A percentile compares a stretch with the other conserved stretches of the same genome.
Evolutionary conservation across 1,140 invertebrate species (phyloP).

Genomic region (Drosophila subpulchrella): DNA sequence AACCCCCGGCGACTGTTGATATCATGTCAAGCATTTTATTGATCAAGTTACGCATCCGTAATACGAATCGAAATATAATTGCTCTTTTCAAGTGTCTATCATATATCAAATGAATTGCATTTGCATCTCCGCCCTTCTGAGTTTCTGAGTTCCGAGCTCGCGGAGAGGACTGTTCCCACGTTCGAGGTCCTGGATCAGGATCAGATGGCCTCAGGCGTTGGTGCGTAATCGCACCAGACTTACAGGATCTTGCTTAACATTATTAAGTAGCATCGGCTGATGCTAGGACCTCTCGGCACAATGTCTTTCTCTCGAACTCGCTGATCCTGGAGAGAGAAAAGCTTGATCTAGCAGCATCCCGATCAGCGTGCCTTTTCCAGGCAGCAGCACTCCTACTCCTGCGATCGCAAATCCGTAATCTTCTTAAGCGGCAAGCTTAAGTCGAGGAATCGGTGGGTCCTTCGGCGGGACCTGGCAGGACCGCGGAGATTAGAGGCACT

Average conservation of each 20-base stretch:
- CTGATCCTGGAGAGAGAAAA: slow-evolving; percentile 47
- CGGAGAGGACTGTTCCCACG: slow-evolving; percentile 53
- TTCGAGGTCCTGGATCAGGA: slow-evolving; percentile 31
- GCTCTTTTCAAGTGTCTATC: slow-evolving; percentile 76
- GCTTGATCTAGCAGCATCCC: slow-evolving; percentile 58
- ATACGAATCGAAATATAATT: slow-evolving; percentile 82
- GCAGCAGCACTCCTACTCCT: slow-evolving; percentile 21
- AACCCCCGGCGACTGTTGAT: slow-evolving; percentile 48
- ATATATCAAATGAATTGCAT: slow-evolving; percentile 65
- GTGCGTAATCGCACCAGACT: slow-evolving; percentile 77
- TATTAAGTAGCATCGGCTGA: slow-evolving; percentile 33
- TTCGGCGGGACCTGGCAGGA: slow-evolving; percentile 19
- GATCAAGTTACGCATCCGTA: slow-evolving; percentile 82
- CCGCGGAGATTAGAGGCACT: slow-evolving; percentile 52
- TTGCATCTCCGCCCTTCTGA: slow-evolving; percentile 27
- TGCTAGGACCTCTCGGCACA: slow-evolving; percentile 48
- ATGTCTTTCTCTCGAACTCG: slow-evolving; percentile 62
- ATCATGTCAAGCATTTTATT: slow-evolving; percentile 82
- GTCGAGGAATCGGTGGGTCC: slow-evolving; percentile 22
- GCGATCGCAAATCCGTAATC: slow-evolving; percentile 46
- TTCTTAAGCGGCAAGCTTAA: slow-evolving; percentile 72
- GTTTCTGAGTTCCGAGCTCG: neutral
- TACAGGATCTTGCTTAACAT: slow-evolving; percentile 80
- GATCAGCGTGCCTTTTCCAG: slow-evolving; percentile 32
- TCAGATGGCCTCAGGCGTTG: slow-evolving; percentile 55